Percentiles rank a stretch among this genome's conserved stretches.
Evolutionary conservation across 2,113 vertebrate genomes (phyloP).

Genomic region (Strigops habroptila): DNA sequence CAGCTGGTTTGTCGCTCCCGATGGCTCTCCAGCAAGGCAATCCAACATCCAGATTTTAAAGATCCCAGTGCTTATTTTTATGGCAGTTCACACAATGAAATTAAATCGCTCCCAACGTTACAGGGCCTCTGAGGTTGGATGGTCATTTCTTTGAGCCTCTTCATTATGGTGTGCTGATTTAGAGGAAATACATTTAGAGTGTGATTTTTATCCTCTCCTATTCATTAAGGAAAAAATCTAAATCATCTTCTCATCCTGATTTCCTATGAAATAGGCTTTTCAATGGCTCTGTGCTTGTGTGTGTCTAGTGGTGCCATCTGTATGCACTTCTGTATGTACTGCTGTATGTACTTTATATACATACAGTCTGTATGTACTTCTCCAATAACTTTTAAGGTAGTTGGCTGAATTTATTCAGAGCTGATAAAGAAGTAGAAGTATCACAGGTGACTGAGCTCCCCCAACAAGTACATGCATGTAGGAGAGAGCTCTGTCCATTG

Average conservation of each 20-base stretch:
- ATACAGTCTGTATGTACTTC: not conserved
- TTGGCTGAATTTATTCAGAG: not conserved
- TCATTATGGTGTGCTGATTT: not conserved
- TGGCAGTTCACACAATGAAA: not conserved
- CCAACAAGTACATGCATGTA: not conserved
- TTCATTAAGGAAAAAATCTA: not conserved
- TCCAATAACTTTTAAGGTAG: not conserved
- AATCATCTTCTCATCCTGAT: not conserved
- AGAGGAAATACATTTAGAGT: not conserved
- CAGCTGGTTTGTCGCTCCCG: not conserved
- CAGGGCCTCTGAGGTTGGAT: not conserved
- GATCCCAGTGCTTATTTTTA: not conserved
- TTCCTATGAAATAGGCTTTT: not conserved
- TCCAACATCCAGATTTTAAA: not conserved
- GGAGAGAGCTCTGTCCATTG: not conserved
- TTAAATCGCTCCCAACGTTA: not conserved
- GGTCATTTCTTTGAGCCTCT: not conserved
- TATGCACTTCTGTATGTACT: not conserved
- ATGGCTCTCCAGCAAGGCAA: not conserved
- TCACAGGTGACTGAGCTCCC: not conserved
- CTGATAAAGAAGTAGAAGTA: not conserved
- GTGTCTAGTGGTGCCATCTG: not conserved
- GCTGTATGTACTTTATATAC: no score
- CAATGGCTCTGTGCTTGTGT: not conserved
- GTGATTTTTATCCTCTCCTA: not conserved